Evolutionary conservation across 2,888 invertebrate genomes (phyloP), one percentile per base, ranked within the genome.

Genomic region (Erebia aethiops): DNA sequence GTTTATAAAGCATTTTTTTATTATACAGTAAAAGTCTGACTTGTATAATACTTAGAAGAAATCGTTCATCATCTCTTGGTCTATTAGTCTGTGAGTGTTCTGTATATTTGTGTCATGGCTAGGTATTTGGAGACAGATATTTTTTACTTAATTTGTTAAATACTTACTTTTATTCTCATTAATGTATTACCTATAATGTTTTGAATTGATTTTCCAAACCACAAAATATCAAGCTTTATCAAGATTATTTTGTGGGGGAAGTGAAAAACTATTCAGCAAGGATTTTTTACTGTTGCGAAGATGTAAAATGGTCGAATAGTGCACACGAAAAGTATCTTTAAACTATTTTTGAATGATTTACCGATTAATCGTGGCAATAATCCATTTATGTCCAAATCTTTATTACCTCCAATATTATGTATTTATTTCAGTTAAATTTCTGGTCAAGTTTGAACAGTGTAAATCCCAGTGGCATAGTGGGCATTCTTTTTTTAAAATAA

Each of bases 101-200:
- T 21, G 56, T 21, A 35, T 46, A 16, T 61, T 43, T 43, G 46
- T 49, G 26, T 56, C 51, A 69, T 26, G 26, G 13, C 46, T 46
- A 21, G 18, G 56, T 54, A n/a, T n/a, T 62, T 26, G 63, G 56
- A 46, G n/a, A 41, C 26, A 51, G 41, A 21, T 14, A n/a, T 26
- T 43, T 61, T 69, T 61, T 62, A 68, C 52, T 43, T 61, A 63
- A 49, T 41, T 11, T 52, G 64, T 54, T 16, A 64, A 54, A 41
- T 64, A 41, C 35, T 9, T 64, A 52, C 52, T 52, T 64, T 64
- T n/a, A 64, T 52, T 35, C 1, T 35, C 35, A 35, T 35, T 35
- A 35, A 35, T 35, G 26, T 54, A 35, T 52, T 51, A 51, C 52
- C 18, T 26, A 5, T 11, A 16, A 43, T 43, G 11, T 7, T 60